Conservation (phyloP, 2,888 invertebrate genomes). For the Eustalomyia histrio region DNA sequence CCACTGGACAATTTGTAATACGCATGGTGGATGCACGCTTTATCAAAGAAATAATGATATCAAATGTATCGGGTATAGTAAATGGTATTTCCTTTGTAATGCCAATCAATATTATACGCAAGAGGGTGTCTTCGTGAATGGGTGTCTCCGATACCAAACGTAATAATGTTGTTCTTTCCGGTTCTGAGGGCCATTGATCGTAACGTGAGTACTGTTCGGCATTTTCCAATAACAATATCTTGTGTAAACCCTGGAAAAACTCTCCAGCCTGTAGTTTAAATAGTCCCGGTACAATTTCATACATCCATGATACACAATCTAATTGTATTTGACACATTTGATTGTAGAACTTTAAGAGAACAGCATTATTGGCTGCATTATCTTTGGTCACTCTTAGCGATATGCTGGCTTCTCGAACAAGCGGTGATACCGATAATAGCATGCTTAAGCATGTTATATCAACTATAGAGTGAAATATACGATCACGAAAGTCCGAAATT, state of each 20-base stretch:
- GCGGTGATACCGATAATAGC: constrained; percentile 87
- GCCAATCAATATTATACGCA: constrained; percentile 91
- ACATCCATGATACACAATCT: constrained; percentile 93
- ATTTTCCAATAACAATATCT: constrained; percentile 88
- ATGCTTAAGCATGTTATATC: constrained; percentile 93
- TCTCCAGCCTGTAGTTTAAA: constrained; percentile 87
- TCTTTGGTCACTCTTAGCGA: constrained; percentile 81
- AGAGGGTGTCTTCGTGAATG: constrained; percentile 90
- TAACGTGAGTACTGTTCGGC: constrained; percentile 90
- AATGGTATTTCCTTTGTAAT: constrained; percentile 87
- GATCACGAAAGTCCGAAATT: constrained; percentile 87
- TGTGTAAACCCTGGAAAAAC: constrained; percentile 88
- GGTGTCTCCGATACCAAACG: constrained; percentile 93
- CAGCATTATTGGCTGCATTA: constrained; percentile 73
- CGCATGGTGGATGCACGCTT: constrained; percentile 90
- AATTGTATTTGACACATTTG: constrained; percentile 87
- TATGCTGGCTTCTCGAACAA: constrained; percentile 85
- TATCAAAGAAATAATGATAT: constrained; percentile 91
- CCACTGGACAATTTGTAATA: constrained; percentile 85
- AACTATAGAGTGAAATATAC: constrained; percentile 89
- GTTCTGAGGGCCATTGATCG: constrained; percentile 95
- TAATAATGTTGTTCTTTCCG: constrained; percentile 88
- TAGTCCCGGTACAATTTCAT: constrained; percentile 87
- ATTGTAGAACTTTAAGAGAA: constrained; percentile 76
- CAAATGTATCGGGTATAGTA: constrained; percentile 90